These are phyloP conservation scores for Canis aureus DNA, from an alignment of 2,113 vertebrate species.

Conservation along the genomic window DNA sequence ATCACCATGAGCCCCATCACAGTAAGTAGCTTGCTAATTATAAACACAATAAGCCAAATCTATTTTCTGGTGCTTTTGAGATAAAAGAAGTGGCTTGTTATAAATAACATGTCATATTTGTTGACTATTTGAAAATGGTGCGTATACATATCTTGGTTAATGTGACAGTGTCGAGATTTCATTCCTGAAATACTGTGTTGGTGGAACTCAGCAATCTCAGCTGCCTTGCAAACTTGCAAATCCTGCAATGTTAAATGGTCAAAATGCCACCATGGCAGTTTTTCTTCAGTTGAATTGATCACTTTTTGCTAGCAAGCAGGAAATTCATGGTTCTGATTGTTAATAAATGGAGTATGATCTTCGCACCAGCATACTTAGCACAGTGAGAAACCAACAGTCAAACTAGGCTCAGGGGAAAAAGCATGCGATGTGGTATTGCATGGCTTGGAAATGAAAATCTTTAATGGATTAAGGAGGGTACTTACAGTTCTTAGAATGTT, in stretches of 20 bases:
- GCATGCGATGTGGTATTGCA: neutral
- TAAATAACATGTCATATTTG: neutral
- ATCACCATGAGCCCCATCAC: neutral
- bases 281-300: slow-evolving; percentile 57
- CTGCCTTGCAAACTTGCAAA: slow-evolving; percentile 29
- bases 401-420: slow-evolving; percentile 12
- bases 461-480: neutral
- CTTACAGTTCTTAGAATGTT: neutral
- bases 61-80: neutral
- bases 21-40: neutral
- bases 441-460: neutral
- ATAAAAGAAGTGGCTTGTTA: neutral
- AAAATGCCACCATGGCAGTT: slow-evolving; percentile 51
- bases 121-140: neutral
- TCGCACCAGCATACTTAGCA: neutral
- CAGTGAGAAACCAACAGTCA: neutral
- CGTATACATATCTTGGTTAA: neutral
- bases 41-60: neutral
- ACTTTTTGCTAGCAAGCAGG: slow-evolving; percentile 62
- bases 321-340: slow-evolving; percentile 61
- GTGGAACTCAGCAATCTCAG: slow-evolving; percentile 41
- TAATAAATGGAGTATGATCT: slow-evolving; percentile 60
- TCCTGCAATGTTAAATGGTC: slow-evolving; percentile 41
- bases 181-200: neutral
- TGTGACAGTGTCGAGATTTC: neutral